Conservation (phyloP, 2,797 vertebrate genomes). For the Manis javanica region DNA sequence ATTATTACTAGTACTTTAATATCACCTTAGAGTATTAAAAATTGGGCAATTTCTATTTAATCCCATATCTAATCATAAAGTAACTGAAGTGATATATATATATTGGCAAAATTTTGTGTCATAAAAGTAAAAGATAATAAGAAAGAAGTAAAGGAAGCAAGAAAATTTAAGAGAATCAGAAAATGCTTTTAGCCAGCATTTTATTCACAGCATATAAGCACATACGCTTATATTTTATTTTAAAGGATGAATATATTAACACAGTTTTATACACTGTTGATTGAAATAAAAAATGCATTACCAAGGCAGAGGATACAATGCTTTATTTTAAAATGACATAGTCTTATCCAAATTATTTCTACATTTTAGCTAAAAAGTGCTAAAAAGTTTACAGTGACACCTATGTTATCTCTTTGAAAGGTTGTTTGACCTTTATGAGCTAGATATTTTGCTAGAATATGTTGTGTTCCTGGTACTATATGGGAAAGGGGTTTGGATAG, state of each 20-base stretch:
- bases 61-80: background rate
- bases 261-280: background rate
- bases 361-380: background rate
- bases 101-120: background rate
- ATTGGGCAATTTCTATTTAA: background rate
- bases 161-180: background rate
- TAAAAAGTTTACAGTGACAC: background rate
- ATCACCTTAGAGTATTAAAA: background rate
- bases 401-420: background rate
- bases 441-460: background rate
- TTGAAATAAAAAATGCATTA: background rate
- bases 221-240: background rate
- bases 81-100: background rate
- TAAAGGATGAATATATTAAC: background rate
- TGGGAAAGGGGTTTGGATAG: background rate
- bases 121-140: background rate
- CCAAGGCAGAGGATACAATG: background rate
- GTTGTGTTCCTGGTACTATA: background rate
- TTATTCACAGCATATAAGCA: background rate
- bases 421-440: background rate
- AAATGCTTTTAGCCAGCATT: background rate
- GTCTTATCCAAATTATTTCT: background rate
- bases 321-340: constrained; percentile 36
- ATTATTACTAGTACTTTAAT: fast-evolving
- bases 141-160: background rate